Base-by-base conservation (phyloP, 2,797 vertebrate genomes). In the Platalea minor region DNA sequence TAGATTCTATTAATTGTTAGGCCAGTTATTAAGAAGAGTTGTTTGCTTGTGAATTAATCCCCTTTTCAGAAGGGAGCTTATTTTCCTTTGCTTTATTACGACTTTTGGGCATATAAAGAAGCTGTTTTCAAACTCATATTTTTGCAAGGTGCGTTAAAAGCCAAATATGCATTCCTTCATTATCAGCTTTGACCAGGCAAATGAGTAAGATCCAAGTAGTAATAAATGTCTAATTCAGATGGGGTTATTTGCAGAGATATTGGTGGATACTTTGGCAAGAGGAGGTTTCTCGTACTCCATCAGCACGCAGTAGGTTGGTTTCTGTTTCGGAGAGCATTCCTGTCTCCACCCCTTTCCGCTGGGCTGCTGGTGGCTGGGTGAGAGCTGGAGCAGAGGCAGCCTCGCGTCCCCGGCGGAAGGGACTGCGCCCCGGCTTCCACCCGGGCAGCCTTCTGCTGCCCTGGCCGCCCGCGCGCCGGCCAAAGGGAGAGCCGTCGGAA, bases 251-350 rank as follows among this genome's bases (percentile, higher is more conserved):
- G 73, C 10, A 56, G 56, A 67, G 69, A 25, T 63, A 0, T 21
- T 21, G 54, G n/a, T 11, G 8, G 70, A 10, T 74, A 3, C 8
- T 20, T 48, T 18, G 46, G 61, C 77, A 11, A 50, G 59, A 11
- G 0, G 28, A 84, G 69, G 51, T 46, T 78, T 51, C 21, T 72
- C 2, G 0, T 13, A 10, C 60, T 78, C 35, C 45, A 5, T 37
- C 7, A 33, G 37, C 28, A 8, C 24, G 70, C 76, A 13, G 79
- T 4, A 6, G 48, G 25, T 26, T 65, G 88, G 61, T 86, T 84
- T 86, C 85, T 90, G 79, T 86, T 95, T 72, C 76, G 5, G 28
- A 31, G 72, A 35, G 26, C 68, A 41, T 93, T 94, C 83, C 61
- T 70, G 91, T 45, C 81, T 19, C 70, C 67, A 43, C 65, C 77